Conservation (phyloP, 1,140 invertebrate species). For the Zaprionus ghesquierei region DNA sequence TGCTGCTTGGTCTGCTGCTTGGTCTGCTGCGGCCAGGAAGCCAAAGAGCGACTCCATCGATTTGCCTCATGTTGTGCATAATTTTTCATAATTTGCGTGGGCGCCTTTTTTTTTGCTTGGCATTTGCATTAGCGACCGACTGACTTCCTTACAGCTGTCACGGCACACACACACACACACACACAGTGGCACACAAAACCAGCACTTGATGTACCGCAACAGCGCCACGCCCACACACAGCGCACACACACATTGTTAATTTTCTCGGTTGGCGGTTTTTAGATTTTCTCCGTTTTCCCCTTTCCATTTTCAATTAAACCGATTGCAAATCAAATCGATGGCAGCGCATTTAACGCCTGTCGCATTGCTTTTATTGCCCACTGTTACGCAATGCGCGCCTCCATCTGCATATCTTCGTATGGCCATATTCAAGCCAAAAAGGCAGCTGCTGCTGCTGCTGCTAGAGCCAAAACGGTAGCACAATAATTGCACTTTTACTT, state of each 20-base stretch:
- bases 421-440: slow-evolving; percentile 18
- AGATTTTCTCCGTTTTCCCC: slow-evolving; percentile 2
- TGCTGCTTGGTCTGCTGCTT: not conserved
- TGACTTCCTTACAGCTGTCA: slow-evolving; percentile 77
- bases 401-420: slow-evolving; percentile 15
- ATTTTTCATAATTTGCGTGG: slow-evolving; percentile 64
- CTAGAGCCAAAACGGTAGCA: slow-evolving; percentile 31
- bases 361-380: slow-evolving; percentile 64
- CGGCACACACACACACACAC: slow-evolving; percentile 26
- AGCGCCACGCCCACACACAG: slow-evolving; percentile 31
- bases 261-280: slow-evolving; percentile 46
- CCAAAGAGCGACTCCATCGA: slow-evolving; percentile 38
- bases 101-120: slow-evolving; percentile 52
- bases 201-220: slow-evolving; percentile 35
- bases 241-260: slow-evolving; percentile 7
- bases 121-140: slow-evolving; percentile 66
- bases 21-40: slow-evolving; percentile 14
- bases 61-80: slow-evolving; percentile 67
- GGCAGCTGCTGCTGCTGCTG: too few relatives aligned
- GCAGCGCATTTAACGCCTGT: slow-evolving; percentile 73
- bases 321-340: slow-evolving; percentile 80
- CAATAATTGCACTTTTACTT: slow-evolving; percentile 60
- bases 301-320: slow-evolving; percentile 67
- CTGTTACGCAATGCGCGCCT: slow-evolving; percentile 57
- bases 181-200: slow-evolving; percentile 25